Percentiles rank a stretch among this genome's conserved stretches.
phyloP scores from a whole-genome alignment of 2,113 vertebrate species.

The Leptodactylus fuscus region DNA sequence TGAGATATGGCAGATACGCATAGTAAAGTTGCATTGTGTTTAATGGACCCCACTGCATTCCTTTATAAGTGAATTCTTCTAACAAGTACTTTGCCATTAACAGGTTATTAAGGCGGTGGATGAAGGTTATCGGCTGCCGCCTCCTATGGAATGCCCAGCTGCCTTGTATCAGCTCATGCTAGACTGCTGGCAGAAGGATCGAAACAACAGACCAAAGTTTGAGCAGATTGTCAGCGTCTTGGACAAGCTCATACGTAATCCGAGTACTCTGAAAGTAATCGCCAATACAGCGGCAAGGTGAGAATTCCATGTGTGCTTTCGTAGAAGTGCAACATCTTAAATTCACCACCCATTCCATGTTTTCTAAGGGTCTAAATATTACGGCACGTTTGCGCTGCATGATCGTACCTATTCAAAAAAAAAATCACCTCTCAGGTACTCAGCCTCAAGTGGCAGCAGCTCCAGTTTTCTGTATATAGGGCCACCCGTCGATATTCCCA shows the following conservation, averaged over 20 bases:
- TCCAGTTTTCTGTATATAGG: no score
- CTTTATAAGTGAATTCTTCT: neutral
- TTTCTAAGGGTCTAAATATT: neutral
- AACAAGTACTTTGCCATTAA: neutral
- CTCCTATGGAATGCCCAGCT: slow-evolving; percentile 98
- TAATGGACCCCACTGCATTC: neutral
- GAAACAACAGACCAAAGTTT: slow-evolving; percentile 97
- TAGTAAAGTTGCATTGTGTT: neutral
- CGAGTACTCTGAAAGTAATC: slow-evolving; percentile 94
- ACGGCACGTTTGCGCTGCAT: no score
- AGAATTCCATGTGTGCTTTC: slow-evolving; percentile 53
- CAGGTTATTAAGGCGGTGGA: slow-evolving; percentile 98
- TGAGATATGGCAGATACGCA: neutral
- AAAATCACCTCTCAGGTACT: no score
- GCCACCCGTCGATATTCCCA: no score
- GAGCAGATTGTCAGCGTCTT: slow-evolving; percentile 98
- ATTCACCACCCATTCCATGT: neutral
- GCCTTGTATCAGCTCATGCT: slow-evolving; percentile 97
- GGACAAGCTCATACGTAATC: slow-evolving; percentile 98
- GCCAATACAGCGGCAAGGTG: slow-evolving; percentile 94
- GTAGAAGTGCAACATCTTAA: neutral
- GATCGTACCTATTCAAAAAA: no score
- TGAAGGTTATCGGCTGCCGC: slow-evolving; percentile 94
- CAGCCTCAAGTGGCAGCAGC: no score
- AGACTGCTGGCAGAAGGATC: slow-evolving; percentile 98